These are phyloP conservation scores for Caenorhabditis plicata DNA, from an alignment of 2,888 invertebrate genomes.

Conservation along the genomic window DNA sequence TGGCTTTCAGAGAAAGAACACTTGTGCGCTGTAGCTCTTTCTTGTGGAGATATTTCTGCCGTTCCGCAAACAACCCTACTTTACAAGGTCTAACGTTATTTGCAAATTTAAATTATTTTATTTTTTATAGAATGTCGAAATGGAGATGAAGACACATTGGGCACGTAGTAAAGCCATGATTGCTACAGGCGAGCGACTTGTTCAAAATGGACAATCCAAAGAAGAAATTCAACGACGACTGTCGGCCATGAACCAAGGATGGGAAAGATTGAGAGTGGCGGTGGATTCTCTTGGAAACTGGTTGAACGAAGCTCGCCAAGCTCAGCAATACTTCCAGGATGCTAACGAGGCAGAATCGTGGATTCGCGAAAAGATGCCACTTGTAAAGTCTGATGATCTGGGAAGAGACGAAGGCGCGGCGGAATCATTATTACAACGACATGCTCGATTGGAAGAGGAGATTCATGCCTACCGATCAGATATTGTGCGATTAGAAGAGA, in stretches of 20 bases:
- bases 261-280: slow-evolving; percentile 84
- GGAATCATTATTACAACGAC: slow-evolving; percentile 61
- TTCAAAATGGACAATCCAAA: slow-evolving; percentile 45
- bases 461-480: slow-evolving; percentile 53
- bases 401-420: slow-evolving; percentile 72
- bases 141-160: slow-evolving; percentile 78
- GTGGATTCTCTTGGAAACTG: slow-evolving; percentile 77
- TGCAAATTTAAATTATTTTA: no score
- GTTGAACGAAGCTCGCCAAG: slow-evolving; percentile 84
- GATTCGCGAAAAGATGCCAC: slow-evolving; percentile 90
- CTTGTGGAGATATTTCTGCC: slow-evolving; percentile 87
- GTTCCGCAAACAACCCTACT: slow-evolving; percentile 77
- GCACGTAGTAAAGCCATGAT: slow-evolving; percentile 67
- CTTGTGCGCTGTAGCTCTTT: slow-evolving; percentile 87
- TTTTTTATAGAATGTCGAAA: slow-evolving; percentile 73
- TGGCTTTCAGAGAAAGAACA: slow-evolving; percentile 90
- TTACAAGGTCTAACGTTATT: no score
- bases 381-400: slow-evolving; percentile 85
- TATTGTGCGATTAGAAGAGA: slow-evolving; percentile 63
- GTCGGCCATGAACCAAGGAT: slow-evolving; percentile 70
- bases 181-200: slow-evolving; percentile 56
- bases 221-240: slow-evolving; percentile 41
- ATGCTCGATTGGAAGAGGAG: slow-evolving; percentile 68
- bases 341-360: slow-evolving; percentile 96
- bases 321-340: slow-evolving; percentile 79